These are phyloP conservation scores for Cyclura pinguis DNA, from an alignment of 2,797 vertebrate species.

Conservation along the genomic window DNA sequence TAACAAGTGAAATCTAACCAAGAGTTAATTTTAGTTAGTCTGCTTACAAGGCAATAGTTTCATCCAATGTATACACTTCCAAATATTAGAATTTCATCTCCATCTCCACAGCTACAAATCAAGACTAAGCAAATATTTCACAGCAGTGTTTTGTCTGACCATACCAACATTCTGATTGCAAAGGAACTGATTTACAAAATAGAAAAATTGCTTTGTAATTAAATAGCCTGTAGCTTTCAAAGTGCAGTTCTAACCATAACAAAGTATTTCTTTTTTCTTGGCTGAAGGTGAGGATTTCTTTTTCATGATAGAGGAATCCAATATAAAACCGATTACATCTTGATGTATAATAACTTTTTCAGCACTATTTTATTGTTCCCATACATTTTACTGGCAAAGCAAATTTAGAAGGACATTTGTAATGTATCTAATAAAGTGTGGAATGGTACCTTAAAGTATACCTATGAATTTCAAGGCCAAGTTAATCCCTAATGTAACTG, in stretches of 20 bases:
- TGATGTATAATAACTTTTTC: conserved; percentile 29
- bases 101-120: not conserved
- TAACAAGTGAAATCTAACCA: not conserved
- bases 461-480: conserved; percentile 16
- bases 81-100: conserved; percentile 14
- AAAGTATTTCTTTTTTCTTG: not conserved
- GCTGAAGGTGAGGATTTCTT: not conserved
- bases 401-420: conserved; percentile 42
- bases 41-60: not conserved
- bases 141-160: conserved; percentile 12
- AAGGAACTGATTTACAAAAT: conserved; percentile 17
- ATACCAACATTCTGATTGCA: not conserved
- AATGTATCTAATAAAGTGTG: conserved; percentile 15
- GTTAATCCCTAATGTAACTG: conserved; percentile 7
- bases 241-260: conserved; percentile 14
- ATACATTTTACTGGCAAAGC: conserved; percentile 32
- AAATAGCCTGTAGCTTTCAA: conserved; percentile 23
- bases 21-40: not conserved
- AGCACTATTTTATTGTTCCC: conserved; percentile 36
- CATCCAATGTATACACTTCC: conserved; percentile 17
- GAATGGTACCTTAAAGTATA: conserved; percentile 1
- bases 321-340: conserved; percentile 33
- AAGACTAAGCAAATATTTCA: conserved; percentile 21
- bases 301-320: conserved; percentile 20
- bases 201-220: conserved; percentile 31